Evolutionary conservation across 2,113 vertebrate species (phyloP).

Genomic region (Rhabdomys dilectus): DNA sequence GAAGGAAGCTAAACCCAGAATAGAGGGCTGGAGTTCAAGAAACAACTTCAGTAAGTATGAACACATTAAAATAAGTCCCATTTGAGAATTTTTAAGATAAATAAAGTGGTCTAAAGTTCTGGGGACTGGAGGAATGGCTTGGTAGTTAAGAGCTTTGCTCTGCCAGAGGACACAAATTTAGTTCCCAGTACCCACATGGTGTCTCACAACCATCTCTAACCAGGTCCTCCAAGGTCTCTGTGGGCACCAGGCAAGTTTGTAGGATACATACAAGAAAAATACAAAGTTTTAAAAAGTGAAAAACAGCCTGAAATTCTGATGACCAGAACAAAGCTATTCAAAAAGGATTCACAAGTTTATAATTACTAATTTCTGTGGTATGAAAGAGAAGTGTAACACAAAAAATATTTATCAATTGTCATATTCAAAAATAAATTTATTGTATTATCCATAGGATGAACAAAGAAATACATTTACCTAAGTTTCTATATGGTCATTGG

Average conservation of each 20-base stretch:
- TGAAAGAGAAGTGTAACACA: neutral
- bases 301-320: neutral
- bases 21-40: neutral
- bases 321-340: neutral
- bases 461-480: neutral
- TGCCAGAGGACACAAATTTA: neutral
- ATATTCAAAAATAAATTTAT: neutral
- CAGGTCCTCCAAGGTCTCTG: neutral
- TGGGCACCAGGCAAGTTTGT: neutral
- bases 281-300: neutral
- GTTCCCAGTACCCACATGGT: neutral
- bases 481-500: neutral
- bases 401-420: neutral
- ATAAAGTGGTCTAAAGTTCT: neutral
- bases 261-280: neutral
- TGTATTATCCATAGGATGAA: neutral
- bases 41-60: neutral
- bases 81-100: neutral
- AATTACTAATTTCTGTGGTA: neutral
- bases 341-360: neutral
- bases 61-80: slow-evolving; percentile 10
- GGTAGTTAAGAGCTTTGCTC: neutral
- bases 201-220: neutral
- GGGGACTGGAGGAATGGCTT: neutral
- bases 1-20: slow-evolving; percentile 3